phyloP scores from a whole-genome alignment of 2,888 invertebrate species.

The Pycnomerus fuliginosus region DNA sequence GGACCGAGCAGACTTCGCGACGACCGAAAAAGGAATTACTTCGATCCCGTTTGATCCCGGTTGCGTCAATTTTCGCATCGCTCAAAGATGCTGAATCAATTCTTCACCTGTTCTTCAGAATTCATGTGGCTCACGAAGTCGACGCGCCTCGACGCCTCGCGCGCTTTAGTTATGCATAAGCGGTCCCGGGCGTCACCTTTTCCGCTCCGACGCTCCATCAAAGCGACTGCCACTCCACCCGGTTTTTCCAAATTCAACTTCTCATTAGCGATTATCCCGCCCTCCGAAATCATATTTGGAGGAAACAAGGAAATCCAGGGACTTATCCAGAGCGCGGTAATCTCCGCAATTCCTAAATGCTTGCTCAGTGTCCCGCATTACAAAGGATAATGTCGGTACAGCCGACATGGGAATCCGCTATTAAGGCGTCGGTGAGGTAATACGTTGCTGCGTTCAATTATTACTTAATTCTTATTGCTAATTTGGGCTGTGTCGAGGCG shows the following conservation, averaged over 20 bases:
- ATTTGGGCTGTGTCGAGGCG: too few species aligned
- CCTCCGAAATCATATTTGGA: too few species aligned
- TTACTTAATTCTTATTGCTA: too few species aligned
- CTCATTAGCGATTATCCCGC: constrained; percentile 7
- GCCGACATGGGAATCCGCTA: constrained; percentile 33
- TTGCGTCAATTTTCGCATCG: constrained; percentile 30
- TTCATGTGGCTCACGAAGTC: constrained; percentile 32
- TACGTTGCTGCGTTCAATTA: too few species aligned
- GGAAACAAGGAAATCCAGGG: too few species aligned
- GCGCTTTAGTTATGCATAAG: constrained; percentile 42
- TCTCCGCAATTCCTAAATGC: constrained; percentile 26
- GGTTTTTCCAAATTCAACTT: constrained; percentile 11
- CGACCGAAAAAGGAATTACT: too few species aligned
- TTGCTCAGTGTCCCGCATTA: constrained; percentile 32
- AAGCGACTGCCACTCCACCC: constrained; percentile 45
- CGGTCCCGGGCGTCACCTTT: constrained; percentile 43
- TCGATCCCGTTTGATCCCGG: too few species aligned
- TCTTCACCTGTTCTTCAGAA: constrained; percentile 39
- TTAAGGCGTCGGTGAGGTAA: too few species aligned
- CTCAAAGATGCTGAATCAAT: constrained; percentile 37
- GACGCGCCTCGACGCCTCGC: constrained; percentile 29
- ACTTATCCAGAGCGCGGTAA: too few species aligned
- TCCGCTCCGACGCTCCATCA: constrained; percentile 43
- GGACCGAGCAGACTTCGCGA: too few species aligned
- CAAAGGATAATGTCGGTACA: constrained; percentile 35